A percentile compares a stretch with the other conserved stretches of the same genome.
These are phyloP conservation scores for Brachypodius melanocephalos DNA, from an alignment of 2,113 vertebrate species.

Conservation along the genomic window DNA sequence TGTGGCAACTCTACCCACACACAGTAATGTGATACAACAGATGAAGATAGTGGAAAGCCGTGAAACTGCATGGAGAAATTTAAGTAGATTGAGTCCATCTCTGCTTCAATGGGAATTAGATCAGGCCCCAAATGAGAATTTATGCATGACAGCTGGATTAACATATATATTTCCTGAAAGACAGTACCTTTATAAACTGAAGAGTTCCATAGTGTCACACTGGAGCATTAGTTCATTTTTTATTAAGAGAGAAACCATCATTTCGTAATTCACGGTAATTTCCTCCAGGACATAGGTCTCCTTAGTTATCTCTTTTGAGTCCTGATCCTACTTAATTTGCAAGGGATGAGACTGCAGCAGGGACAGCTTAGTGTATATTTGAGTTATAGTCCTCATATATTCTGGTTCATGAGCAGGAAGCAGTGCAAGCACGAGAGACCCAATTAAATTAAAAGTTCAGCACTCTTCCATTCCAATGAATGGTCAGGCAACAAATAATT, in stretches of 20 bases:
- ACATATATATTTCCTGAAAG: slow-evolving; percentile 57
- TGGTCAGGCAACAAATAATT: neutral
- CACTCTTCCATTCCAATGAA: neutral
- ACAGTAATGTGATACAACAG: slow-evolving; percentile 61
- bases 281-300: slow-evolving; percentile 50
- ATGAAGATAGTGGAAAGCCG: slow-evolving; percentile 58
- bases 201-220: slow-evolving; percentile 3
- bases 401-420: slow-evolving; percentile 11
- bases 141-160: slow-evolving; percentile 56
- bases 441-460: slow-evolving; percentile 29
- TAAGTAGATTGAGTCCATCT: slow-evolving; percentile 55
- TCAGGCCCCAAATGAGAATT: slow-evolving; percentile 43
- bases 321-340: slow-evolving; percentile 35
- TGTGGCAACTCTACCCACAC: slow-evolving; percentile 67
- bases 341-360: neutral
- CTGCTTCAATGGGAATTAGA: slow-evolving; percentile 51
- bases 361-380: neutral
- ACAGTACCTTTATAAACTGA: slow-evolving; percentile 19
- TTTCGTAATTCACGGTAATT: slow-evolving; percentile 43
- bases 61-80: slow-evolving; percentile 58
- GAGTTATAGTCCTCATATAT: slow-evolving; percentile 23
- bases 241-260: slow-evolving; percentile 47
- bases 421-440: neutral
- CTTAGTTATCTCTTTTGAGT: slow-evolving; percentile 41
- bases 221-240: slow-evolving; percentile 35